Base-by-base conservation (phyloP, 2,888 invertebrate species). In the Megaustenia siamemsis region DNA sequence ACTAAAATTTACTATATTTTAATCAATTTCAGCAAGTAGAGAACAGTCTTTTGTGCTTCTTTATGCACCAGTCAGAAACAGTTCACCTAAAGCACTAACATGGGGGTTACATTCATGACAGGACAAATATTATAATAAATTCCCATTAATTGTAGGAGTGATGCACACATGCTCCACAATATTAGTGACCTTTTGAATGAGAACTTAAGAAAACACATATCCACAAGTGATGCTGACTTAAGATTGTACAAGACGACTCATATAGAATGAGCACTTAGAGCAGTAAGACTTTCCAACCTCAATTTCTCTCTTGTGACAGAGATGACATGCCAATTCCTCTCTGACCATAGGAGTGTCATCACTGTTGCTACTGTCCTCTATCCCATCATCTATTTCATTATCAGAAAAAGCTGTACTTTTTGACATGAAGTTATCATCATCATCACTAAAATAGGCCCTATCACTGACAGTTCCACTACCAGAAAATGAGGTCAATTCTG, bases 261-360 rank as follows among this genome's bases (percentile, higher is more conserved):
- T 96, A 93, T 98, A 98, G 94, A 97, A 97, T 93, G 97, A 97
- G 94, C 98, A 98, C 94, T 98, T 97, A 78, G 96, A 95, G 94
- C 98, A 98, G 93, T 98, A 98, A 90, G 96, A 95, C 56, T 96
- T 96, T 24, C 97, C 96, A 28, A 96, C 96, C 77, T 95, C 95
- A 32, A 97, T 96, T 87, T 96, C 95, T 92, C 97, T 97, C 93
- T 98, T 98, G 85, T 97, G 95, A 94, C 98, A 98, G 90, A 98
- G 95, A 94, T 97, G 96, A 93, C 98, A 98, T 86, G 96, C 96
- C 21, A 84, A 38, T 18, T 96, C 97, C 91, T 97, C 90, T 12
- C 89, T 89, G 0, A 86, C 76, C 15, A 82, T 66, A 0, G 91
- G 90, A 18, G 88, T 89, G n/a, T 90, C 90, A 45, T 88, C 87